phyloP scores from a whole-genome alignment of 2,113 vertebrate species.

The Spea multiplicata region DNA sequence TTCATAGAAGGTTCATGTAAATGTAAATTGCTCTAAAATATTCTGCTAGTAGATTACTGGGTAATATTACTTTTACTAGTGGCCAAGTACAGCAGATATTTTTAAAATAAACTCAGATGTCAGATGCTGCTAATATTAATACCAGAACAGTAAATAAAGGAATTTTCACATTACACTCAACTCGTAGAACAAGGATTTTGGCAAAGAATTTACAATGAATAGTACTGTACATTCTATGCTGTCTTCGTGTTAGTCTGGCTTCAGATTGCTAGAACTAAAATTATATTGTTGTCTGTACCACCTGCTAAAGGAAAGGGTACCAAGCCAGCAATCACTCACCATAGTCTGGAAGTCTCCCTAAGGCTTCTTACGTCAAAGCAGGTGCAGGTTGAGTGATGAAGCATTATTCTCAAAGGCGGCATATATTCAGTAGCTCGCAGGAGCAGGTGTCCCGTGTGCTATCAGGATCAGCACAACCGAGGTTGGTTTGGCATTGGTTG shows the following conservation, averaged over 20 bases:
- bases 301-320: conserved; percentile 22
- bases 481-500: background rate
- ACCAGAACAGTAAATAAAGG: background rate
- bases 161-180: background rate
- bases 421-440: conserved; percentile 53
- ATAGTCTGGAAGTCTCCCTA: conserved; percentile 44
- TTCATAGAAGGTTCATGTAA: too few relatives aligned
- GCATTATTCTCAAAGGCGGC: conserved; percentile 51
- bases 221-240: background rate
- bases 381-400: conserved; percentile 52
- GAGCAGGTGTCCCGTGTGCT: conserved; percentile 48
- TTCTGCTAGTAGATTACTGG: too few relatives aligned
- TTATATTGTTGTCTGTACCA: conserved; percentile 45
- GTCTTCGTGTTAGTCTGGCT: background rate
- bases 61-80: too few relatives aligned
- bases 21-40: too few relatives aligned
- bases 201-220: background rate
- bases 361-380: conserved; percentile 54
- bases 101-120: background rate
- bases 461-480: conserved; percentile 49
- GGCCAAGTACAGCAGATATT: background rate
- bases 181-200: background rate
- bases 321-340: conserved; percentile 52
- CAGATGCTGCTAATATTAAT: background rate
- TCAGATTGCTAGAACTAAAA: conserved; percentile 26